Evolutionary conservation across 2,113 vertebrate species (phyloP), one percentile per base, ranked within the genome.

Genomic region (Fregetta grallaria): DNA sequence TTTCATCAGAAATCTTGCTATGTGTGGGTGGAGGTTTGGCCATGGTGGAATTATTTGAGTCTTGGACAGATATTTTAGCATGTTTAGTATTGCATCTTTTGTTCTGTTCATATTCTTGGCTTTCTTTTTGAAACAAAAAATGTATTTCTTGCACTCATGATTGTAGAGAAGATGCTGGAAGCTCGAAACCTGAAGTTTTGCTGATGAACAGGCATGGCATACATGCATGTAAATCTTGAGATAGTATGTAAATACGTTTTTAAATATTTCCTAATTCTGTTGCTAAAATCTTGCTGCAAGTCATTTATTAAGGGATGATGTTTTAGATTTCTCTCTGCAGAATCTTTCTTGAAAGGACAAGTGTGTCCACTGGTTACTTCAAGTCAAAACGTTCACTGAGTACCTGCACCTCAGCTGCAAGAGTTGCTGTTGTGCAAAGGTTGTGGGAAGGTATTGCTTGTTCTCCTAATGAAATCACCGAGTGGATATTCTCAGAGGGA

Each of bases 321-420:
- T 11, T 86, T 86, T 70, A 82, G 45, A 25, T 23, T 70, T 71
- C 18, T 50, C 15, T 30, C 18, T 40, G 19, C 30, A 73, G 49
- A 82, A 44, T 36, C 45, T 52, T 76, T 82, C 58, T 70, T 70
- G 34, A 82, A 92, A 67, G 26, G 70, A 59, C 20, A 67, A 27
- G 32, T 3, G 16, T 17, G 6, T 40, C 27, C 27, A 34, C 45
- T 0, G 0, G 1, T 73, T 75, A 18, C 12, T 78, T 74, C 12
- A 55, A 59, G 42, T 40, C 40, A n/a, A 75, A 72, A 61, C 1
- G 1, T 67, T 83, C 22, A 6, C 26, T 27, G 19, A 11, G 20
- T 62, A 9, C 17, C 38, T 65, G 10, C 16, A n/a, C 29, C 22
- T 50, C 1, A 1, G n/a, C 45, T 74, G 75, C 42, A 38, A 27